Conservation (phyloP, 2,113 vertebrate species). For the Poecilia latipinna region DNA sequence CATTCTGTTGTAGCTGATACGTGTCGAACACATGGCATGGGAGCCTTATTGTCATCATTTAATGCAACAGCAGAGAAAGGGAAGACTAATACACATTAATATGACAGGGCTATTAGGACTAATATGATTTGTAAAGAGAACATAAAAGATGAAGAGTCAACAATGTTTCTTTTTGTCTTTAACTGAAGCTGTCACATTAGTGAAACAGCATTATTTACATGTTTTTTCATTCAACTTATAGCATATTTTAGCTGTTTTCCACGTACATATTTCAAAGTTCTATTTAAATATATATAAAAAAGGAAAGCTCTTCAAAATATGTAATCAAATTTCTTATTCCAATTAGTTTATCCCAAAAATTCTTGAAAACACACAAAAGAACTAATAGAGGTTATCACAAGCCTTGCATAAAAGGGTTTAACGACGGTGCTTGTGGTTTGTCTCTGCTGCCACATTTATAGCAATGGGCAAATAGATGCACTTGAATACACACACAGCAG, state of each 20-base stretch:
- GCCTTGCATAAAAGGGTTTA: neutral
- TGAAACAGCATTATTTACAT: no score
- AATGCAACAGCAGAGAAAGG: neutral
- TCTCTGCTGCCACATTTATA: neutral
- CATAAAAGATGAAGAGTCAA: neutral
- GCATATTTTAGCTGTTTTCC: no score
- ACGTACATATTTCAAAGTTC: no score
- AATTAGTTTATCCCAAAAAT: neutral
- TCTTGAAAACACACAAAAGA: neutral
- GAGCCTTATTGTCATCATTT: neutral
- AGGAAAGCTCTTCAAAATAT: no score
- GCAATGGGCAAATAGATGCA: conserved; percentile 5
- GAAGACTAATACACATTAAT: neutral
- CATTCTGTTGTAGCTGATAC: neutral
- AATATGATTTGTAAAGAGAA: neutral
- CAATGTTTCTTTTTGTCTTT: no score
- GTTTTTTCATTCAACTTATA: no score
- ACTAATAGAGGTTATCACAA: neutral
- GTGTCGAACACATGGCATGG: neutral
- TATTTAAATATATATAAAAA: no score
- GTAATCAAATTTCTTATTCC: neutral
- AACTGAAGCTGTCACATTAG: no score
- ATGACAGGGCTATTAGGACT: no score
- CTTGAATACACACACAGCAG: neutral
- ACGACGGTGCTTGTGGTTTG: conserved; percentile 5